phyloP scores from a whole-genome alignment of 2,888 invertebrate genomes.

The Drosophila flavopinicola region DNA sequence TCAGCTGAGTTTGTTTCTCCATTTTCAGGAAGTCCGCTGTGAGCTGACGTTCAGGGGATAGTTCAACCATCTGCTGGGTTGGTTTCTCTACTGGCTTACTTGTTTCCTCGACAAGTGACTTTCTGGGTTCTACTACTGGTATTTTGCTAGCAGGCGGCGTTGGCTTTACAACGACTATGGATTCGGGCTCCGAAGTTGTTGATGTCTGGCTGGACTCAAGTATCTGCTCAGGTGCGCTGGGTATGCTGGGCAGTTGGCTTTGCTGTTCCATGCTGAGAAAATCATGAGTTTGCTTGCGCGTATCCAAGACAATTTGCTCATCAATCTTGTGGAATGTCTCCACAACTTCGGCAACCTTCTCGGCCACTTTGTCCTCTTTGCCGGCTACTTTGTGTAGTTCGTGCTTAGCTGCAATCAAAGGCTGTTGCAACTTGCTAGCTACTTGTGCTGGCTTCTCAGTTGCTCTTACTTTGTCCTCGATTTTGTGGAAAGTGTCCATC shows the following conservation, averaged over 20 bases:
- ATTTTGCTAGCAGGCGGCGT: slow-evolving; percentile 48
- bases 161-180: slow-evolving; percentile 48
- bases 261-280: slow-evolving; percentile 77
- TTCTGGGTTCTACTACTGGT: slow-evolving; percentile 56
- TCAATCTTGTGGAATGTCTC: slow-evolving; percentile 72
- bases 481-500: slow-evolving; percentile 65
- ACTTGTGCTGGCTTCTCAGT: slow-evolving; percentile 45
- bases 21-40: slow-evolving; percentile 70
- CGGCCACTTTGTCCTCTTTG: slow-evolving; percentile 57
- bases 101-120: slow-evolving; percentile 42
- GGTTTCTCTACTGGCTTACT: slow-evolving; percentile 23
- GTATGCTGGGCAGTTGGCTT: slow-evolving; percentile 61
- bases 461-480: slow-evolving; percentile 51
- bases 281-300: slow-evolving; percentile 71
- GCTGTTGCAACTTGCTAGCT: slow-evolving; percentile 32
- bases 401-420: slow-evolving; percentile 3
- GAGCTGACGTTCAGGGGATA: slow-evolving; percentile 54
- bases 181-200: slow-evolving; percentile 58
- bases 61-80: slow-evolving; percentile 23
- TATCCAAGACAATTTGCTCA: slow-evolving; percentile 52
- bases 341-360: slow-evolving; percentile 53
- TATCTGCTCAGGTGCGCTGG: slow-evolving; percentile 28
- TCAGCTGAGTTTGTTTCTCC: slow-evolving; percentile 66
- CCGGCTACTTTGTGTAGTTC: slow-evolving; percentile 1
- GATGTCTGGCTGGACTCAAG: slow-evolving; percentile 61